phyloP scores from a whole-genome alignment of 2,797 vertebrate species.

The Microctenopoma stevenorrisi region DNA sequence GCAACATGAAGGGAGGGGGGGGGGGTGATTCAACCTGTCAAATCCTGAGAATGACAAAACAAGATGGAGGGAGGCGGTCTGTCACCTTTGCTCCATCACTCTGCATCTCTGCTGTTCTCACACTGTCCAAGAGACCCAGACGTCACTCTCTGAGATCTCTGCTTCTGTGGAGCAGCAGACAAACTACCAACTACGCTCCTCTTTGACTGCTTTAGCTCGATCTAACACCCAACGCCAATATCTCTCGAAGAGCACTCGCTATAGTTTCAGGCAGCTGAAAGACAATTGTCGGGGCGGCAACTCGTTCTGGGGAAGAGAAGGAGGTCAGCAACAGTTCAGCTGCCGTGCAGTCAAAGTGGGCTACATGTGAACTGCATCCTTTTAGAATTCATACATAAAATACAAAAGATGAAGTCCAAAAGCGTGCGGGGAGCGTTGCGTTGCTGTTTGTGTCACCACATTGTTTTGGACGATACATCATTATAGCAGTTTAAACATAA shows the following conservation, averaged over 20 bases:
- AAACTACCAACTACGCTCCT: neutral
- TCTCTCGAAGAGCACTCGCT: neutral
- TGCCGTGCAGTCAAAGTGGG: neutral
- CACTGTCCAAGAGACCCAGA: slow-evolving; percentile 78
- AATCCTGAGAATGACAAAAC: slow-evolving; percentile 63
- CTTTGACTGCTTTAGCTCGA: neutral
- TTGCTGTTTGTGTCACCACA: slow-evolving; percentile 42
- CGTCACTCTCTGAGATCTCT: neutral
- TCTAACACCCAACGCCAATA: slow-evolving; percentile 1
- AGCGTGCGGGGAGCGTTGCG: slow-evolving; percentile 46
- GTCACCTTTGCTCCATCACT: slow-evolving; percentile 89
- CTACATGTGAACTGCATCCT: neutral
- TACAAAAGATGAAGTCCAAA: slow-evolving; percentile 22
- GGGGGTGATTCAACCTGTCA: slow-evolving; percentile 83
- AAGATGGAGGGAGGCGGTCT: slow-evolving; percentile 70
- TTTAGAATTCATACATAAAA: slow-evolving; percentile 22
- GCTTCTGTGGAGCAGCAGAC: neutral
- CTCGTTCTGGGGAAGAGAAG: slow-evolving; percentile 34
- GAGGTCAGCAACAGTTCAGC: slow-evolving; percentile 58
- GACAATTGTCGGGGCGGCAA: slow-evolving; percentile 1
- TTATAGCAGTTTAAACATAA: slow-evolving; percentile 56
- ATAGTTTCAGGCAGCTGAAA: neutral
- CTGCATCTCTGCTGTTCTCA: slow-evolving; percentile 82
- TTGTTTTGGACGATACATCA: slow-evolving; percentile 51
- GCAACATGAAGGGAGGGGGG: slow-evolving; percentile 41